Conservation (phyloP, 1,140 invertebrate species). For the Asobara japonica region DNA sequence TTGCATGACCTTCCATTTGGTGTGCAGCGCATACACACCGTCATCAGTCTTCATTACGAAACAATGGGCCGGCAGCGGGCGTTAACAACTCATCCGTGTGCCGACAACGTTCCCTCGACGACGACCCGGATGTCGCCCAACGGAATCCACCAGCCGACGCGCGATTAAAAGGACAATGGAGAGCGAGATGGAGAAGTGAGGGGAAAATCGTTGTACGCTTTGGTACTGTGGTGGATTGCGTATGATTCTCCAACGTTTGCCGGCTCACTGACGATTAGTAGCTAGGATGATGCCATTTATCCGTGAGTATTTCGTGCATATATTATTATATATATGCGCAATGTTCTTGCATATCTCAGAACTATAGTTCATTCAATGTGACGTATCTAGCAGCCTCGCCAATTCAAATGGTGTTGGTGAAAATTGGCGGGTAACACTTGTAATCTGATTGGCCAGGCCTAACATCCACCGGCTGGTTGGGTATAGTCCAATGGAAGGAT, state of each 20-base stretch:
- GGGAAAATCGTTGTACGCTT: neutral
- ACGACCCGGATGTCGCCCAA: constrained; percentile 32
- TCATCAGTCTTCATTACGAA: constrained; percentile 58
- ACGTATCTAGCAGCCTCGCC: too few relatives aligned
- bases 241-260: constrained; percentile 22
- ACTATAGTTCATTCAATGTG: too few relatives aligned
- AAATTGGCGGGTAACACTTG: too few relatives aligned
- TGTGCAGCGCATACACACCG: constrained; percentile 41
- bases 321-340: constrained; percentile 4
- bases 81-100: constrained; percentile 51
- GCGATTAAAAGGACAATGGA: constrained; percentile 38
- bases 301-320: neutral
- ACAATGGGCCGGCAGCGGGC: constrained; percentile 47
- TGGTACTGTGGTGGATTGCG: neutral
- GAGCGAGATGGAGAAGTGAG: neutral
- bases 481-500: too few relatives aligned
- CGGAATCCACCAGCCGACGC: constrained; percentile 31
- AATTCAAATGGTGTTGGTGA: too few relatives aligned
- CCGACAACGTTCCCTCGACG: constrained; percentile 25
- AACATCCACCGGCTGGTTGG: too few relatives aligned
- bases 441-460: too few relatives aligned
- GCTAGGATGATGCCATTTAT: neutral
- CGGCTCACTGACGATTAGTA: constrained; percentile 28
- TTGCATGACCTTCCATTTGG: constrained; percentile 19
- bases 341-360: too few relatives aligned